phyloP scores from a whole-genome alignment of 2,797 vertebrate genomes.

The Calcarius lapponicus region DNA sequence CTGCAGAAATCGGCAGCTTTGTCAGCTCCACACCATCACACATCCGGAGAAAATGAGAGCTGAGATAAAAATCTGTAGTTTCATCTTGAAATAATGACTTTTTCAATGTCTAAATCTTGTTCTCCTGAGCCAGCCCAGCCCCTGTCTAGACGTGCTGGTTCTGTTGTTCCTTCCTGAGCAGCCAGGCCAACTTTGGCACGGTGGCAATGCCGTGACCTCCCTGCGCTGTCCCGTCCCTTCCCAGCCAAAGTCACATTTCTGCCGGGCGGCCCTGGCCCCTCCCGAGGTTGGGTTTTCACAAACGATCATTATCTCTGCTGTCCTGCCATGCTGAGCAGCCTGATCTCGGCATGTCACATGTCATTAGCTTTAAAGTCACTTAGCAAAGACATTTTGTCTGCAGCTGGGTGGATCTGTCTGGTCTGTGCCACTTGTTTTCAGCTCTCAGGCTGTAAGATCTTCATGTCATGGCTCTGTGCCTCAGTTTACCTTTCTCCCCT shows the following conservation, averaged over 20 bases:
- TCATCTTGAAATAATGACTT: neutral
- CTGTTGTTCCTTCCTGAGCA: neutral
- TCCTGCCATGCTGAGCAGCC: neutral
- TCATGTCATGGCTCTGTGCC: neutral
- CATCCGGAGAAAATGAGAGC: neutral
- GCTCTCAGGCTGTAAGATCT: neutral
- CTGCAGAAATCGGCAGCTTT: neutral
- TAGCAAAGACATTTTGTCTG: neutral
- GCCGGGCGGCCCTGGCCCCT: neutral
- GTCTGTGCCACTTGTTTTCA: neutral
- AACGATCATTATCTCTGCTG: fast-evolving
- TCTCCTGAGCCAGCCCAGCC: neutral
- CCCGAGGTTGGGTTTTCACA: neutral
- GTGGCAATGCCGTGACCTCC: neutral
- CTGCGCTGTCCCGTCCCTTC: neutral
- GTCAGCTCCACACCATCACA: neutral
- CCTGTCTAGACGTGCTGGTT: neutral
- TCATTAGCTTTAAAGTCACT: slow-evolving; percentile 1
- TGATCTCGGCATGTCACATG: neutral
- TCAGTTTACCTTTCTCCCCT: slow-evolving; percentile 1
- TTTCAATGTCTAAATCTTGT: neutral
- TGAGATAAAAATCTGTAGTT: neutral
- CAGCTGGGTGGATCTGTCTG: slow-evolving; percentile 9
- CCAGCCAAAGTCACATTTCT: neutral
- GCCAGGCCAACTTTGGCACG: fast-evolving